Evolutionary conservation across 1,140 invertebrate species (phyloP).

Genomic region (Heterodera schachtii): DNA sequence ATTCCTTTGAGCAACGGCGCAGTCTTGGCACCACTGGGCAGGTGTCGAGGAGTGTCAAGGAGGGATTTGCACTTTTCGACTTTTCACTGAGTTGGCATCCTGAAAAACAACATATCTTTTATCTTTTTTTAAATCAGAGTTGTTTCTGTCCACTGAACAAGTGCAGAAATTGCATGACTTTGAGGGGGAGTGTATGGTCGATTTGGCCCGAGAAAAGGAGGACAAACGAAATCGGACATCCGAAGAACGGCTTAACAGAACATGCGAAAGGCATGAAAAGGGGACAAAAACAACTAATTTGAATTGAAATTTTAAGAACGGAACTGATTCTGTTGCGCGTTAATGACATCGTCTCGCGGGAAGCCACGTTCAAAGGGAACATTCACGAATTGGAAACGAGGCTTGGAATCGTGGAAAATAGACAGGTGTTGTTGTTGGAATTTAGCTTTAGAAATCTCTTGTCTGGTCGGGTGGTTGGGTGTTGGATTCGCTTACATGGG

Average conservation of each 20-base stretch:
- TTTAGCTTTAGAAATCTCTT: not conserved
- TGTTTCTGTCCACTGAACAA: conserved; percentile 88
- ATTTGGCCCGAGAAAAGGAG: conserved; percentile 77
- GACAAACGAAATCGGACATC: conserved; percentile 32
- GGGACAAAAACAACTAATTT: not conserved
- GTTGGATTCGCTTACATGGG: not conserved
- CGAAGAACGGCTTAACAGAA: conserved; percentile 36
- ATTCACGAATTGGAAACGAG: conserved; percentile 11
- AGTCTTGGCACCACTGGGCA: conserved; percentile 30
- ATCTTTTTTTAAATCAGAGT: too few relatives aligned
- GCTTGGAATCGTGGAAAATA: conserved; percentile 21
- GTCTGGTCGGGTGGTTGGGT: conserved; percentile 7
- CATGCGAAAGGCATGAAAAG: conserved; percentile 20
- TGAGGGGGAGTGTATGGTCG: conserved; percentile 94
- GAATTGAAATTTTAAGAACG: conserved; percentile 14
- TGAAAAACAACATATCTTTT: not conserved
- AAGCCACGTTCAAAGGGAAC: conserved; percentile 33
- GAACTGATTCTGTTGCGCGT: conserved; percentile 36
- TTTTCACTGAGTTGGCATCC: conserved; percentile 45
- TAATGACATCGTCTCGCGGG: conserved; percentile 32
- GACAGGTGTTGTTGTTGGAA: conserved; percentile 30
- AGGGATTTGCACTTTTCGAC: conserved; percentile 38
- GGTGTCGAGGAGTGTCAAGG: conserved; percentile 23
- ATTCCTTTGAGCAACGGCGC: conserved; percentile 27
- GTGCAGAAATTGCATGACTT: conserved; percentile 92